Conservation (phyloP, 2,888 invertebrate genomes). For the Ommatoiulus sabulosus region DNA sequence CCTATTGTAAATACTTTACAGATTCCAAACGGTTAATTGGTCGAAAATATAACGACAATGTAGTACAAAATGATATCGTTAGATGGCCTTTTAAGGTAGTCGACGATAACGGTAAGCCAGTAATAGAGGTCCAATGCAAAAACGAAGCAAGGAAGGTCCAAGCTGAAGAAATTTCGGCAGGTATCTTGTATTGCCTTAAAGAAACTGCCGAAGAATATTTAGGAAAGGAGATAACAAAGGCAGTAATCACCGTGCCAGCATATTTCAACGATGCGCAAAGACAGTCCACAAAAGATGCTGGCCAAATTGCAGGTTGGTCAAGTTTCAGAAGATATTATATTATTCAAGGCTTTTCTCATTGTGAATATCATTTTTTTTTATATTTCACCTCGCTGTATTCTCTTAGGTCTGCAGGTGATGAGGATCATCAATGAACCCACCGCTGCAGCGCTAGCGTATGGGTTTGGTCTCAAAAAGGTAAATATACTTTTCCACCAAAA, state of each 20-base stretch:
- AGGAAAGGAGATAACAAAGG: constrained; percentile 85
- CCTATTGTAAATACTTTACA: neutral
- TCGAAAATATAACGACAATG: constrained; percentile 91
- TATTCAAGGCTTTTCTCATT: too few species aligned
- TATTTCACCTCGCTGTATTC: too few species aligned
- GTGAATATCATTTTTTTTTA: too few species aligned
- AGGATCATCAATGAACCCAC: constrained; percentile 88
- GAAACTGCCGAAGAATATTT: constrained; percentile 89
- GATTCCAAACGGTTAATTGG: constrained; percentile 99
- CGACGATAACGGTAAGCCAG: constrained; percentile 71
- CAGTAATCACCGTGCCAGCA: constrained; percentile 92
- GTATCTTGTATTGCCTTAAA: constrained; percentile 89
- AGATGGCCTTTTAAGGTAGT: constrained; percentile 95
- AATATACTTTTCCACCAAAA: too few species aligned
- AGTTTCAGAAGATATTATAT: too few species aligned
- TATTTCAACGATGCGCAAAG: constrained; percentile 85
- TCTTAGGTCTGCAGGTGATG: constrained; percentile 76
- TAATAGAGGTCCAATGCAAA: constrained; percentile 82
- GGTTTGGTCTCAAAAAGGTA: constrained; percentile 80
- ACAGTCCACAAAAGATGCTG: constrained; percentile 47
- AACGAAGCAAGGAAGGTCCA: constrained; percentile 83
- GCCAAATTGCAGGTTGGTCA: constrained; percentile 69
- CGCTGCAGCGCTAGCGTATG: constrained; percentile 96
- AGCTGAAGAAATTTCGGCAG: constrained; percentile 75
- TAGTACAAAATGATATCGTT: constrained; percentile 95